Evolutionary conservation across 2,888 invertebrate genomes (phyloP), one percentile per base, ranked within the genome.

Genomic region (Phengaris alcon): DNA sequence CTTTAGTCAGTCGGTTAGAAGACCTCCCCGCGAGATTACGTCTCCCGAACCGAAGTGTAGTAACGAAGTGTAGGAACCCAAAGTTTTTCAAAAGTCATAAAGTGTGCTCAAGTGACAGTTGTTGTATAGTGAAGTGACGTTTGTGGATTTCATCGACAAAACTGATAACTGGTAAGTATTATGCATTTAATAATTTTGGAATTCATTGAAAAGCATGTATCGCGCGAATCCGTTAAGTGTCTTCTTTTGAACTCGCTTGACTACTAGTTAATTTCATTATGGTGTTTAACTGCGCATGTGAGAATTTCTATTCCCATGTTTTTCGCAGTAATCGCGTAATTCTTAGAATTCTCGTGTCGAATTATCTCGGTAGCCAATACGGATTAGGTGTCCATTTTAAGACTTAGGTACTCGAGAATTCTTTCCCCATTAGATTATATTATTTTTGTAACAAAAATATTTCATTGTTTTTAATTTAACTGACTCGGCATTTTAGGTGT

Each of bases 191-290:
- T 79, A 77, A 77, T 78, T 79, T 78, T 75, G 75, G 75, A 76
- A 81, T 80, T 35, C 0, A 78, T 82, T 82, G 82, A 87, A 87
- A 87, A 87, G 85, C 87, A 85, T 84, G 85, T 85, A 84, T 83
- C 81, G 84, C 82, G 80, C 79, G 78, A 87, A 88, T 88, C 90
- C 90, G 90, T 90, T 90, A 90, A 90, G 84, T 35, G 35, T 87
- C 83, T 86, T 87, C 85, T 87, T 89, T 87, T 87, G 85, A 90
- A 90, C 89, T 87, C 82, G 89, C 85, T 84, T 86, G 85, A 84
- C 88, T 83, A 81, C 82, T 82, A 79, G 80, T 80, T 78, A 78
- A 79, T 79, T 79, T 79, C 77, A 78, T 80, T 69, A 75, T 70
- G 35, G 77, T 68, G 22, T 68, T 68, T 72, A 54, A 54, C 72